These are phyloP conservation scores for Beaufortia kweichowensis DNA, from an alignment of 2,113 vertebrate genomes.

Conservation along the genomic window DNA sequence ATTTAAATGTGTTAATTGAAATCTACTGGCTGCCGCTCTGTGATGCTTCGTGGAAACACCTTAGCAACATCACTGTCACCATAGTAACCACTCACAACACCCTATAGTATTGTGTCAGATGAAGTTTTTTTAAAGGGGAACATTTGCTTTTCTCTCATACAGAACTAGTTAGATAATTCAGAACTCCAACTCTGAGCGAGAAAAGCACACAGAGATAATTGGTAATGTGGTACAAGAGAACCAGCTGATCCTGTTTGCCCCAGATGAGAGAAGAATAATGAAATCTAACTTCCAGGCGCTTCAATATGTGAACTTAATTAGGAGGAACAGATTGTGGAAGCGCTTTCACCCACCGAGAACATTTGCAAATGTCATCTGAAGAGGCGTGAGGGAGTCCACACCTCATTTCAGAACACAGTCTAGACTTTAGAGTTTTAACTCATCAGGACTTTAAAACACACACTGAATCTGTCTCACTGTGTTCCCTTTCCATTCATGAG, in stretches of 20 bases:
- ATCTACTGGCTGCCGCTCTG: too few relatives aligned
- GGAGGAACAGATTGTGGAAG: constrained; percentile 47
- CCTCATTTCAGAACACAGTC: constrained; percentile 45
- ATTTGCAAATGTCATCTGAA: constrained; percentile 52
- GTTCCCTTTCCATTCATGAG: too few relatives aligned
- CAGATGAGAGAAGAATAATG: constrained; percentile 49
- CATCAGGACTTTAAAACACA: too few relatives aligned
- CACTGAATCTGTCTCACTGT: too few relatives aligned
- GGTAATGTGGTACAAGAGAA: constrained; percentile 38
- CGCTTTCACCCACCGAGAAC: constrained; percentile 43
- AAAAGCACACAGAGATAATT: constrained; percentile 3
- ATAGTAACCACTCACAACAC: constrained; percentile 16
- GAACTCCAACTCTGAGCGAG: background rate
- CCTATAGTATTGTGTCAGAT: constrained; percentile 7
- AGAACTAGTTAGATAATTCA: constrained; percentile 25
- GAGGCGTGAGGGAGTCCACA: constrained; percentile 36
- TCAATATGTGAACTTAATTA: constrained; percentile 52
- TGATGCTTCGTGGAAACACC: too few relatives aligned
- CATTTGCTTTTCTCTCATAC: background rate
- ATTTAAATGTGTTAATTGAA: too few relatives aligned
- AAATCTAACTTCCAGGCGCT: constrained; percentile 34
- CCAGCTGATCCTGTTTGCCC: constrained; percentile 45
- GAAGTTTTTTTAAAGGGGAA: too few relatives aligned
- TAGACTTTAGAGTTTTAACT: constrained; percentile 28
- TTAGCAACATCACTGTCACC: too few relatives aligned